phyloP scores from a whole-genome alignment of 2,113 vertebrate species.

The Dryoscopus gambensis region DNA sequence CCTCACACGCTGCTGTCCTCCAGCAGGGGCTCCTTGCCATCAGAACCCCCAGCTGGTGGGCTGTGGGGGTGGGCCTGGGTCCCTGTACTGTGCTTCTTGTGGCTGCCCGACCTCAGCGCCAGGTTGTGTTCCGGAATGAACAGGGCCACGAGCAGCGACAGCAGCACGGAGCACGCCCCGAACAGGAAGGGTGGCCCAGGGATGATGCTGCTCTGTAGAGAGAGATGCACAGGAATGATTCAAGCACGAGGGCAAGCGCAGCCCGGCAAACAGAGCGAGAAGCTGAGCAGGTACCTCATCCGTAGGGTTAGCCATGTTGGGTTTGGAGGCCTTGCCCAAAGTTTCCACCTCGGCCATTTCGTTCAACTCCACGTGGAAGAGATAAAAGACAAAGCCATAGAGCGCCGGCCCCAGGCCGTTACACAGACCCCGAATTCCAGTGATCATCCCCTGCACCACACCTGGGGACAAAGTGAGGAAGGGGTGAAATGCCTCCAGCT shows the following conservation, averaged over 20 bases:
- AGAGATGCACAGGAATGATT: neutral
- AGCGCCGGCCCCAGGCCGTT: conserved; percentile 86
- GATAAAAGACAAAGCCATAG: conserved; percentile 88
- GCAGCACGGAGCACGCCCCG: conserved; percentile 88
- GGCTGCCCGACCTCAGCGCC: conserved; percentile 76
- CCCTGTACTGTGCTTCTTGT: conserved; percentile 86
- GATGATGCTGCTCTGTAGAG: conserved; percentile 85
- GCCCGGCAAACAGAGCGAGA: neutral
- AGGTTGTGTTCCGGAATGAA: conserved; percentile 89
- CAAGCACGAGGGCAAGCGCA: neutral
- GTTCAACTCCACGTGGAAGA: conserved; percentile 87
- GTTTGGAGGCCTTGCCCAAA: conserved; percentile 76
- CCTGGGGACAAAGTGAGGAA: conserved; percentile 60
- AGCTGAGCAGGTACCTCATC: conserved; percentile 76
- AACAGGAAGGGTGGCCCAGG: conserved; percentile 92
- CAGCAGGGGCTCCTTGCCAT: conserved; percentile 88
- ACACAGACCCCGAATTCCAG: conserved; percentile 87
- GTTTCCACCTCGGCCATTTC: conserved; percentile 78
- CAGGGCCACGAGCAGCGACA: conserved; percentile 88
- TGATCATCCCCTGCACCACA: conserved; percentile 92
- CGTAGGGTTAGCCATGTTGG: conserved; percentile 88
- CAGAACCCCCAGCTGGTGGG: conserved; percentile 78
- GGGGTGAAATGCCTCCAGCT: neutral
- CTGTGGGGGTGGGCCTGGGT: conserved; percentile 84
- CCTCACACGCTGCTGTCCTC: conserved; percentile 88